Percentiles rank a stretch among this genome's conserved stretches.
Evolutionary conservation across 2,888 invertebrate species (phyloP).

Genomic region (Adineta ricciae): DNA sequence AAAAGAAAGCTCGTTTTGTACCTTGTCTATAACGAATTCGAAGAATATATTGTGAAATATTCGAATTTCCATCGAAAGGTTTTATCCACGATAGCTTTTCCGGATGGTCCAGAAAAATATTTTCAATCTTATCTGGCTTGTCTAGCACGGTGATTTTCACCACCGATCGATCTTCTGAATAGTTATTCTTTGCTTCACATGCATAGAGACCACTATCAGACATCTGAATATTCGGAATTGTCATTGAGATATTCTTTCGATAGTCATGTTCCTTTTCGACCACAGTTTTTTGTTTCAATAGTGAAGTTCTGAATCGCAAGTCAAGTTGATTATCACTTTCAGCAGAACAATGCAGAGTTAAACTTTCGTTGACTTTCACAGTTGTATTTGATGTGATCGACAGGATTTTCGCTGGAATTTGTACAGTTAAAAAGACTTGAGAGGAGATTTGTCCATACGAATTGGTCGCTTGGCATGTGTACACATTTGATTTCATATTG

Average conservation of each 20-base stretch:
- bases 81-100: background rate
- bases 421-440: background rate
- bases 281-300: background rate
- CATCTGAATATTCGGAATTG: background rate
- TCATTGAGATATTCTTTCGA: background rate
- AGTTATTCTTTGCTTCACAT: background rate
- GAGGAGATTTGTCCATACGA: background rate
- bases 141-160: background rate
- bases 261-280: background rate
- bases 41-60: background rate
- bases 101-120: background rate
- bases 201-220: background rate
- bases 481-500: background rate
- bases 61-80: background rate
- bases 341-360: background rate
- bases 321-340: background rate
- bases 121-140: background rate
- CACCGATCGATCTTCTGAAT: conserved; percentile 1
- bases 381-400: background rate
- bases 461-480: background rate
- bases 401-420: background rate
- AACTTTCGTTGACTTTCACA: background rate
- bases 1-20: background rate
- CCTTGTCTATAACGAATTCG: background rate
- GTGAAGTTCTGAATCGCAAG: background rate